These are phyloP conservation scores for Callinectes sapidus DNA, from an alignment of 2,888 invertebrate species.

Conservation along the genomic window DNA sequence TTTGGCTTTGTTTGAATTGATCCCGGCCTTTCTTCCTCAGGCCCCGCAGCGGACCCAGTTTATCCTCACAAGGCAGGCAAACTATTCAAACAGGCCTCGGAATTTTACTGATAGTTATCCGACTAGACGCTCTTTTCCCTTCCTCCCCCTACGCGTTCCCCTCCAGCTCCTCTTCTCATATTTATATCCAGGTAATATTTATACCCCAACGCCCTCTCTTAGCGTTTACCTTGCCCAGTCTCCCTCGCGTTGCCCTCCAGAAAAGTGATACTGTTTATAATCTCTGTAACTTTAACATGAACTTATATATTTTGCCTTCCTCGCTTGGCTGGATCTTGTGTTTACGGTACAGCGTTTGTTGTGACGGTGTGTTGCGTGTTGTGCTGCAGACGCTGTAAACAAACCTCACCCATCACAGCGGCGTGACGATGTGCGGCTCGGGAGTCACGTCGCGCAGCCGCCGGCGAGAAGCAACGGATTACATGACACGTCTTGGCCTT, in stretches of 20 bases:
- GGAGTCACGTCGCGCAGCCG: background rate
- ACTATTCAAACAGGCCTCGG: background rate
- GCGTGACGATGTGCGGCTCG: background rate
- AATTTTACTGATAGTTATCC: slow-evolving; percentile 9
- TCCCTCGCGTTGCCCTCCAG: background rate
- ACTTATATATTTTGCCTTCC: background rate
- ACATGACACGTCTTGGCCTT: background rate
- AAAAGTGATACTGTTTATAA: slow-evolving; percentile 16
- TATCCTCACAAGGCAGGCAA: background rate
- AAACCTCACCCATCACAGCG: background rate
- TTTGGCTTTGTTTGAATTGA: background rate
- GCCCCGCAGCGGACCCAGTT: background rate
- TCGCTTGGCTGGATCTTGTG: background rate
- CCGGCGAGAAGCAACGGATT: background rate
- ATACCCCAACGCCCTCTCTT: background rate
- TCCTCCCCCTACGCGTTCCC: background rate
- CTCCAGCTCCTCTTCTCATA: background rate
- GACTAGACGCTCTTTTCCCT: background rate
- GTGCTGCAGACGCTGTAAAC: slow-evolving; percentile 1
- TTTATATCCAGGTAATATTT: slow-evolving; percentile 16
- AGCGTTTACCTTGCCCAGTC: slow-evolving; percentile 10
- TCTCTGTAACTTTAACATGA: slow-evolving; percentile 11
- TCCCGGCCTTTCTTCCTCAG: background rate
- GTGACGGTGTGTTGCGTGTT: background rate
- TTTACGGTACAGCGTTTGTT: background rate